Evolutionary conservation across 2,797 vertebrate genomes (phyloP).

Genomic region (Lepilemur septentrionalis): DNA sequence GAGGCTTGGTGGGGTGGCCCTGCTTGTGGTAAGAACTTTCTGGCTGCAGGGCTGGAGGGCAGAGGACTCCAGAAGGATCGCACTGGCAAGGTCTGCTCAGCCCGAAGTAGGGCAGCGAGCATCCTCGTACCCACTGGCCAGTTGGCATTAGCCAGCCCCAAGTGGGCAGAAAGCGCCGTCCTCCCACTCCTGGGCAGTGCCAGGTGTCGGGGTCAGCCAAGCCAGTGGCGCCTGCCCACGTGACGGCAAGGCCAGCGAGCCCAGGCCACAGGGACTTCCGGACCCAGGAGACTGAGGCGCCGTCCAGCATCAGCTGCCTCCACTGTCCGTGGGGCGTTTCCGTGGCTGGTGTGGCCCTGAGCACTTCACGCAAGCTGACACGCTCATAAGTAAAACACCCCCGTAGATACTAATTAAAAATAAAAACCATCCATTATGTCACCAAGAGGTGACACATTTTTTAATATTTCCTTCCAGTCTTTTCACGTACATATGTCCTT

Average conservation of each 20-base stretch:
- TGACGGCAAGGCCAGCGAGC: not conserved
- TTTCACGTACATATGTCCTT: fast-evolving
- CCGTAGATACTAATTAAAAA: fast-evolving
- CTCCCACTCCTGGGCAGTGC: not conserved
- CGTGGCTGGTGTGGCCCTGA: fast-evolving
- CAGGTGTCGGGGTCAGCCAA: fast-evolving
- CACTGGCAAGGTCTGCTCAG: fast-evolving
- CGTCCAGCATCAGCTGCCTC: fast-evolving
- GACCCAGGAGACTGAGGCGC: not conserved
- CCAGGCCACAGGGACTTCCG: fast-evolving
- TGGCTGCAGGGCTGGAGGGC: not conserved
- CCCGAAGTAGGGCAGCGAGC: fast-evolving
- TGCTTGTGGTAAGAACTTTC: not conserved
- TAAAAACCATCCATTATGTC: fast-evolving
- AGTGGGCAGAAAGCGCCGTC: not conserved
- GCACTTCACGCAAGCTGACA: fast-evolving
- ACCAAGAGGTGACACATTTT: fast-evolving
- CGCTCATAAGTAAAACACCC: fast-evolving
- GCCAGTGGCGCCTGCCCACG: not conserved
- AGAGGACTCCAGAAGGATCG: not conserved
- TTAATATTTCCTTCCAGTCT: not conserved
- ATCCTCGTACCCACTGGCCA: fast-evolving
- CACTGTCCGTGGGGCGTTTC: fast-evolving
- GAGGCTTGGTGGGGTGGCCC: fast-evolving
- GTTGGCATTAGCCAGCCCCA: fast-evolving